Evolutionary conservation across 2,797 vertebrate genomes (phyloP), one percentile per base, ranked within the genome.

Genomic region (Lophotriccus pileatus): DNA sequence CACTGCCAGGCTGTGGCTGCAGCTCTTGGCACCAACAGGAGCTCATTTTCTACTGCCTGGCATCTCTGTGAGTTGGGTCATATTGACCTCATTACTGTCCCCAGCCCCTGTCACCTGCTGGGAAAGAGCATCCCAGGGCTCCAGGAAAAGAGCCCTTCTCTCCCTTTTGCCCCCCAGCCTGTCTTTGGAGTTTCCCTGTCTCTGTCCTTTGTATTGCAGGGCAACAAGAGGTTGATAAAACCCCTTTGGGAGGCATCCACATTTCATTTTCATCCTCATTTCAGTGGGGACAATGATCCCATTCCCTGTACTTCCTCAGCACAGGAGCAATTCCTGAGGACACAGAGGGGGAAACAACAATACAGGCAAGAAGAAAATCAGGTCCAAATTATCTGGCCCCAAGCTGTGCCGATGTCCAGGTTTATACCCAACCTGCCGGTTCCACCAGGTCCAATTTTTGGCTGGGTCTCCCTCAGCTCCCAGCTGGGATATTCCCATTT

Each of bases 221-320:
- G 37, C 32, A 83, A 15, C 4, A 9, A 52, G 46, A 52, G 9
- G 28, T 67, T 77, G 72, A 36, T 39, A 14, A 89, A 91, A 30
- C 32, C 18, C 21, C 21, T 36, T 67, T 0, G 0, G 34, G 62
- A 41, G 36, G 43, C 6, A 36, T 15, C 22, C 30, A 27, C 25
- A 22, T 18, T 41, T 41, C 41, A 41, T 41, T 41, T 41, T 41
- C 41, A 37, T 37, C 1, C 2, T 32, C 11, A 12, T 67, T 75
- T 49, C 56, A 60, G 34, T 1, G 2, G 21, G 39, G 10, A 25
- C 17, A 58, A 53, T 17, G n/a, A 62, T 41, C 44, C 1, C 0
- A 21, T 17, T 72, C 41, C 41, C 36, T 16, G 18, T 8, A 7
- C n/a, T 49, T 49, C 37, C 41, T 47, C 19, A 19, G 41, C 19